Percentiles rank a stretch among this genome's conserved stretches.
Evolutionary conservation across 2,113 vertebrate genomes (phyloP).

Genomic region (Pardalotus punctatus): DNA sequence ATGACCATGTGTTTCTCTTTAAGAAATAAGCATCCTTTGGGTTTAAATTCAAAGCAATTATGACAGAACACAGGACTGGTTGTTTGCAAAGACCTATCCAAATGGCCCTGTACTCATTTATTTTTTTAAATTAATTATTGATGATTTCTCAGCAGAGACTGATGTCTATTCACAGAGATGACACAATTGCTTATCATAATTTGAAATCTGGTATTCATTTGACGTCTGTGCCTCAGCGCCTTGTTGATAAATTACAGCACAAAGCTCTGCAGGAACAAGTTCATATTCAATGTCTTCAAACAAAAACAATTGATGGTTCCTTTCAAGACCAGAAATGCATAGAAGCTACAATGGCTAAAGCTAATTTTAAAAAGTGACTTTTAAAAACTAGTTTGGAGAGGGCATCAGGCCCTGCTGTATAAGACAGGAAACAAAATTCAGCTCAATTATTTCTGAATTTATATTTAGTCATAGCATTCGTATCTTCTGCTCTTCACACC

Average conservation of each 20-base stretch:
- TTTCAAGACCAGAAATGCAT: conserved; percentile 16
- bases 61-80: not conserved
- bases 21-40: not conserved
- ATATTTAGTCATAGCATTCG: not conserved
- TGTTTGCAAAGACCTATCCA: conserved; percentile 39
- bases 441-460: not conserved
- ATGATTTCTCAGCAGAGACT: conserved; percentile 59
- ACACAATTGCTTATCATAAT: conserved; percentile 65
- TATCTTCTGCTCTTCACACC: not conserved
- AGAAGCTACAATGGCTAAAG: not conserved
- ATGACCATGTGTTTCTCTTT: not conserved
- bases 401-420: not conserved
- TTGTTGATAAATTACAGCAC: conserved; percentile 54
- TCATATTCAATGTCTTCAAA: conserved; percentile 57
- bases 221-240: conserved; percentile 29
- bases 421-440: not conserved
- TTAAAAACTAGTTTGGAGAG: not conserved
- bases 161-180: conserved; percentile 50
- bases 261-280: conserved; percentile 57
- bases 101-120: not conserved
- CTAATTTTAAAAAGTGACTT: not conserved
- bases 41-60: conserved; percentile 24
- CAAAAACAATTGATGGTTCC: conserved; percentile 35
- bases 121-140: conserved; percentile 36
- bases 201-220: conserved; percentile 68